Conservation (phyloP, 2,113 vertebrate species). For the Aleadryas rufinucha region DNA sequence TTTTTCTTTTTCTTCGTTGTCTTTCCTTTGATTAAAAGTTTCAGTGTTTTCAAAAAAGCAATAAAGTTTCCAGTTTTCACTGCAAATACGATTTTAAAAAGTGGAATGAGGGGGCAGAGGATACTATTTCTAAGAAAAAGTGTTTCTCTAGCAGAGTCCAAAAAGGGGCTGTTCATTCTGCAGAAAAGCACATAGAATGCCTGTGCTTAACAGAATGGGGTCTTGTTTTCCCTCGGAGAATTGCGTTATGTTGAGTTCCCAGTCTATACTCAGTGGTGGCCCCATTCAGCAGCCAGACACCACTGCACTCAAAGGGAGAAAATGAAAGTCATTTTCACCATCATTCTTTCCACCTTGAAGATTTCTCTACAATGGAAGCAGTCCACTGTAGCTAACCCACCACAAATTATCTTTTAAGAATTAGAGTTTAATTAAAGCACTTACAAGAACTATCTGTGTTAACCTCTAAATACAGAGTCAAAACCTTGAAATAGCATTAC, state of each 20-base stretch:
- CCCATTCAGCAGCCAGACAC: neutral
- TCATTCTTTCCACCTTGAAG: neutral
- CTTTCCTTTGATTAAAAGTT: constrained; percentile 35
- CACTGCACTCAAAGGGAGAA: neutral
- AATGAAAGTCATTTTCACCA: neutral
- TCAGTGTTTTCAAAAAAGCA: neutral
- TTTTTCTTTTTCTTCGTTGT: neutral
- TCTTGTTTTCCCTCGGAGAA: neutral
- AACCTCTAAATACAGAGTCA: neutral
- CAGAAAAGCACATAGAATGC: neutral
- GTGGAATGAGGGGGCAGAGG: neutral
- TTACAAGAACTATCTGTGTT: neutral
- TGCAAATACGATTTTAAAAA: neutral
- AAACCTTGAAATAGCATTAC: neutral
- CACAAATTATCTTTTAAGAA: neutral
- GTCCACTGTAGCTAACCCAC: neutral
- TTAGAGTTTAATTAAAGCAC: constrained; percentile 11
- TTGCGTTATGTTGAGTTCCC: neutral
- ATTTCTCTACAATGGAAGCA: neutral
- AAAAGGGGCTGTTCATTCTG: neutral
- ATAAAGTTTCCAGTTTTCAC: neutral
- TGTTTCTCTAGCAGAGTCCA: neutral
- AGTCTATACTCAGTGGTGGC: neutral
- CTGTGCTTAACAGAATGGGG: neutral
- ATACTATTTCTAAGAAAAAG: neutral